A percentile compares a stretch with the other conserved stretches of the same genome.
These are phyloP conservation scores for Mallotus villosus DNA, from an alignment of 2,797 vertebrate species.

Conservation along the genomic window DNA sequence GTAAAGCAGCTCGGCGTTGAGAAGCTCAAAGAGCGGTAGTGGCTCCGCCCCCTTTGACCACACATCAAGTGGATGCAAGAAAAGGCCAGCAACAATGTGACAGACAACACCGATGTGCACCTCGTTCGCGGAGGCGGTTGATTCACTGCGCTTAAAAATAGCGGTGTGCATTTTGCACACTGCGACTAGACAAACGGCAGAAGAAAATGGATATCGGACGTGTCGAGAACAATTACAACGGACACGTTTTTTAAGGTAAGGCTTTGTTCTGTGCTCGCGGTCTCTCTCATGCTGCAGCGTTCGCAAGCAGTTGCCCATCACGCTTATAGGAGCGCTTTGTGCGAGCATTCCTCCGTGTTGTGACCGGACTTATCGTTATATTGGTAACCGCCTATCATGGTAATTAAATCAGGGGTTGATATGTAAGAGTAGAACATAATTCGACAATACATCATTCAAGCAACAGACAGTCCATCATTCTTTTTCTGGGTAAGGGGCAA, in stretches of 20 bases:
- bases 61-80: constrained; percentile 45
- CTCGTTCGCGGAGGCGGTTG: constrained; percentile 7
- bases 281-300: constrained; percentile 25
- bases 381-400: too few relatives aligned
- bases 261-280: constrained; percentile 54
- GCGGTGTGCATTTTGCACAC: constrained; percentile 36
- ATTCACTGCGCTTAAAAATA: constrained; percentile 21
- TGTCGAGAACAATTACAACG: constrained; percentile 43
- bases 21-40: too few relatives aligned
- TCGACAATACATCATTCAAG: background rate
- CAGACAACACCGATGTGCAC: constrained; percentile 42
- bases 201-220: constrained; percentile 49
- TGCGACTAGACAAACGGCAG: constrained; percentile 39
- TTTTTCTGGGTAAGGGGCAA: too few relatives aligned
- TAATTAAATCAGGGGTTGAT: background rate
- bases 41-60: constrained; percentile 56
- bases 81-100: constrained; percentile 65
- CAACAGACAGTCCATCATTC: too few relatives aligned
- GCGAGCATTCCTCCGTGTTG: background rate
- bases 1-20: too few relatives aligned
- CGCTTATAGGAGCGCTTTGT: constrained; percentile 45
- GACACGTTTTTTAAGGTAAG: constrained; percentile 56
- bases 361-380: constrained; percentile 3
- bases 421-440: background rate
- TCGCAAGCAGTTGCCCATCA: constrained; percentile 28